Conservation (phyloP, 2,113 vertebrate species). For the Leptobrachium leishanense region DNA sequence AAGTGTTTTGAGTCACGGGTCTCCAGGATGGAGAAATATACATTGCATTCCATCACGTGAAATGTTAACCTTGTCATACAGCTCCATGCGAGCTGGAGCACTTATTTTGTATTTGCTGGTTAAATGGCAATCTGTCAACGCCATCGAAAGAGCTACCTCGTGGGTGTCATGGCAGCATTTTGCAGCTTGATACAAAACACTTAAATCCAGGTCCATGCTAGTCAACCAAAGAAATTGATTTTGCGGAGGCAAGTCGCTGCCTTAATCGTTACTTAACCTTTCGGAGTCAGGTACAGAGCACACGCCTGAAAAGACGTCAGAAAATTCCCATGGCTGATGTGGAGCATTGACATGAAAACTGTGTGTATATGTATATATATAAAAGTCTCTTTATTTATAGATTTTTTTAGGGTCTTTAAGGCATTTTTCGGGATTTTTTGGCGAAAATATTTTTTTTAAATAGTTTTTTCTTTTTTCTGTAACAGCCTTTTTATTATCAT, state of each 20-base stretch:
- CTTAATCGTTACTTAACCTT: neutral
- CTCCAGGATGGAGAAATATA: conserved; percentile 60
- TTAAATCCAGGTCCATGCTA: neutral
- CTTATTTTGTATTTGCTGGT: conserved; percentile 59
- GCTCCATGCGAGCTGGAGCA: conserved; percentile 64
- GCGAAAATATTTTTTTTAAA: too few species aligned
- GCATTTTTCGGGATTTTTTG: too few species aligned
- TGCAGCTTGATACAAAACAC: neutral
- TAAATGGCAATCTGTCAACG: conserved; percentile 73
- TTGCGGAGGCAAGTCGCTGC: neutral
- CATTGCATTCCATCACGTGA: conserved; percentile 69
- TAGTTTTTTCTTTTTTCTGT: too few species aligned
- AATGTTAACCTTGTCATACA: conserved; percentile 76
- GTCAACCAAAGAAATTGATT: neutral
- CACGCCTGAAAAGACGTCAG: neutral
- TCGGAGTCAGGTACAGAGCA: neutral
- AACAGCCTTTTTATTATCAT: too few species aligned
- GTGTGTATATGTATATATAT: neutral
- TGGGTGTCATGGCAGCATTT: conserved; percentile 56
- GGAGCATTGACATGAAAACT: neutral
- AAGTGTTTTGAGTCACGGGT: conserved; percentile 67
- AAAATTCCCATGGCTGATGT: too few species aligned
- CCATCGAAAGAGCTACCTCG: conserved; percentile 55
- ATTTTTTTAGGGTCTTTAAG: too few species aligned
- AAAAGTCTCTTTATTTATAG: neutral